Evolutionary conservation across 1,140 invertebrate species (phyloP).

Genomic region (Aphaenogaster rudis): DNA sequence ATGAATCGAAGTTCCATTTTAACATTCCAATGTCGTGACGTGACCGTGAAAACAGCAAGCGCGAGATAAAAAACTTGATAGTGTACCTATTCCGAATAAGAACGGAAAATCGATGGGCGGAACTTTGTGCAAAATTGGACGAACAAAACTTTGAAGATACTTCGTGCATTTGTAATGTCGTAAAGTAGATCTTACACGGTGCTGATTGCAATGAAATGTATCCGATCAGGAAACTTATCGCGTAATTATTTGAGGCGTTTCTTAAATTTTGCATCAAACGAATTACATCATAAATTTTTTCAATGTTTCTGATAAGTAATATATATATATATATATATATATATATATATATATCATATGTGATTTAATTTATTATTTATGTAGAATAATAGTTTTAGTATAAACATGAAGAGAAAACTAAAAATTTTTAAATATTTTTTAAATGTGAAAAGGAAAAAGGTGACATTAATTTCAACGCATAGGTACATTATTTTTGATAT

Average conservation of each 20-base stretch:
- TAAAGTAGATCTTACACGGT: constrained; percentile 37
- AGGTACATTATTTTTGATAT: background rate
- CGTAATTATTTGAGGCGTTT: constrained; percentile 23
- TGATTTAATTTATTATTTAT: constrained; percentile 24
- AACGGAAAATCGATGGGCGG: background rate
- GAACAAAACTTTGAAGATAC: background rate
- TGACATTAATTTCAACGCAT: background rate
- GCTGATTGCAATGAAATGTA: constrained; percentile 40
- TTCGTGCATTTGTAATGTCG: constrained; percentile 15
- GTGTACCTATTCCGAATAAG: constrained; percentile 5
- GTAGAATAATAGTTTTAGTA: background rate
- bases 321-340: too few species aligned
- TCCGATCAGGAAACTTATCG: constrained; percentile 31
- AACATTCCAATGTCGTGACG: constrained; percentile 6
- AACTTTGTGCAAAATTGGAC: constrained; percentile 31
- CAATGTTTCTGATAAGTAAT: constrained; percentile 31
- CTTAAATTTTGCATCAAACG: background rate
- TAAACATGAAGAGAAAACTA: background rate
- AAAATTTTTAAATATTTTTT: background rate
- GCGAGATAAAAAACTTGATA: constrained; percentile 17
- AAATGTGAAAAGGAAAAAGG: background rate
- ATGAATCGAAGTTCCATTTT: constrained; percentile 16
- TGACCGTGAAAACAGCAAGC: background rate
- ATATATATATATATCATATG: background rate
- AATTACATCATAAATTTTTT: constrained; percentile 46